Percentiles rank a stretch among this genome's conserved stretches.
Conservation (phyloP, 2,113 vertebrate species). For the Pelusios castaneus region DNA sequence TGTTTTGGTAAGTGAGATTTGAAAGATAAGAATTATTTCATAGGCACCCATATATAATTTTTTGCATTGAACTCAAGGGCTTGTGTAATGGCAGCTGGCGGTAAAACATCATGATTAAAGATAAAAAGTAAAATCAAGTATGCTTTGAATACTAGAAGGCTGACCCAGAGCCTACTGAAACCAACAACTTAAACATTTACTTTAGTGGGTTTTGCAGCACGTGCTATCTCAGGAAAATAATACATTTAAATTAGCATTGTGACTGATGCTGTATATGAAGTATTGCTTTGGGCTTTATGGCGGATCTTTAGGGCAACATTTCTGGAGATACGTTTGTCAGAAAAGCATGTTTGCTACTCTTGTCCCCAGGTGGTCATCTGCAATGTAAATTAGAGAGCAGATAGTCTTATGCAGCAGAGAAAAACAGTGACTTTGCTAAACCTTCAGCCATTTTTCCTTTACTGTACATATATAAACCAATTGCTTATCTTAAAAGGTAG, state of each 20-base stretch:
- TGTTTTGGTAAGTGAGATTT: rapidly evolving
- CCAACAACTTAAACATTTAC: background rate
- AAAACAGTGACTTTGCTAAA: background rate
- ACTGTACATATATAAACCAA: background rate
- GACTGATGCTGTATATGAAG: background rate
- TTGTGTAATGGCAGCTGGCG: background rate
- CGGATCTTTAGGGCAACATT: background rate
- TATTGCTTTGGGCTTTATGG: rapidly evolving
- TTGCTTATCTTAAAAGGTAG: background rate
- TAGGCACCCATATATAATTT: rapidly evolving
- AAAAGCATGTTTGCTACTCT: background rate
- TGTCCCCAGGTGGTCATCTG: background rate
- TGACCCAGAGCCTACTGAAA: background rate
- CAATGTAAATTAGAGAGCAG: background rate
- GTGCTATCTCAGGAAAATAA: background rate
- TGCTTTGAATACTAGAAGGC: background rate
- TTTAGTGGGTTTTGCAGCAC: background rate
- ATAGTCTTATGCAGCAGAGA: background rate
- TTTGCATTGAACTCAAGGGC: background rate
- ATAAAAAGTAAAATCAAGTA: background rate
- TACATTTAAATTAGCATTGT: background rate
- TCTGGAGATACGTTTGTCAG: background rate
- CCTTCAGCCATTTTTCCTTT: background rate
- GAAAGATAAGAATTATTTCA: conserved; percentile 1
- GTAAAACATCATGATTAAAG: background rate